Conservation (phyloP, 2,113 vertebrate genomes). For the Cynopterus brachyotis region DNA sequence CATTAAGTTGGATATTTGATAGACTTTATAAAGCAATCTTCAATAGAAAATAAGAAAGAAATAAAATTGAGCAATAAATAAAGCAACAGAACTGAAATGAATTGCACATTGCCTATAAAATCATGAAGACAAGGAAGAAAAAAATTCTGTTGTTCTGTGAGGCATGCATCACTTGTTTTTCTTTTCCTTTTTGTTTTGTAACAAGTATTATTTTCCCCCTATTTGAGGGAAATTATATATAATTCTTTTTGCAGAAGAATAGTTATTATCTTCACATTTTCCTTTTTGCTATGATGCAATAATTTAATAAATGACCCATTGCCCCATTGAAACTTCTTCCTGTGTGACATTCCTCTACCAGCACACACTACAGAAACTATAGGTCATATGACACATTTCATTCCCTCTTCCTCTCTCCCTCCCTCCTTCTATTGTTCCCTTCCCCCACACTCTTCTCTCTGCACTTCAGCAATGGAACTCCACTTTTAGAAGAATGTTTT, state of each 20-base stretch:
- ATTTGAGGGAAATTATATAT: neutral
- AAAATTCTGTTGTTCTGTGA: neutral
- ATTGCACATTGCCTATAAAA: neutral
- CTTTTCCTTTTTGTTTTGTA: neutral
- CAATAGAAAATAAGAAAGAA: constrained; percentile 49
- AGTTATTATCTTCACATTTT: neutral
- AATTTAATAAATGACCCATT: neutral
- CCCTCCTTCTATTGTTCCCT: neutral
- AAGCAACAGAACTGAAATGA: constrained; percentile 23
- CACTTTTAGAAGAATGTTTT: neutral
- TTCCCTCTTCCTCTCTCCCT: neutral
- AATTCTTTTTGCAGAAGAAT: neutral
- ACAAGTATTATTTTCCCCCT: neutral
- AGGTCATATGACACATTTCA: neutral
- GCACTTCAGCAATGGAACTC: neutral
- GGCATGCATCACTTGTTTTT: neutral
- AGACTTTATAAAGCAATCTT: constrained; percentile 51
- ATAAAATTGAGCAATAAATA: constrained; percentile 51
- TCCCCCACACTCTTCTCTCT: neutral
- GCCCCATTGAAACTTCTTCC: neutral
- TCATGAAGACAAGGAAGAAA: neutral
- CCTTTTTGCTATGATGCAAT: neutral
- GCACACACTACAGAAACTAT: too few relatives aligned
- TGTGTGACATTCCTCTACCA: neutral
- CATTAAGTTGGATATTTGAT: constrained; percentile 49